Evolutionary conservation across 2,888 invertebrate genomes (phyloP).

Genomic region (Parnassius orleans): DNA sequence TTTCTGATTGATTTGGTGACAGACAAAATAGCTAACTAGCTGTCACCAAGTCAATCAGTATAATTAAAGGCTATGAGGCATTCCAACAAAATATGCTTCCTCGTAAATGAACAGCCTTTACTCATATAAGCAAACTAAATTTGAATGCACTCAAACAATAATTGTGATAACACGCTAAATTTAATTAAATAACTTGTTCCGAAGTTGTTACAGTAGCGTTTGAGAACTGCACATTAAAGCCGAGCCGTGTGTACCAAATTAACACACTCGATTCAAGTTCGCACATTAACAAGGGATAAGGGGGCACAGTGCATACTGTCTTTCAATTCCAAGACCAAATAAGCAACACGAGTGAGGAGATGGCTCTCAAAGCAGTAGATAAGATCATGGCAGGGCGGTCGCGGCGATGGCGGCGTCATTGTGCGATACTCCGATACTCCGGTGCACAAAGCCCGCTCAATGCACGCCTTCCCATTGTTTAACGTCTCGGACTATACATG

Average conservation of each 20-base stretch:
- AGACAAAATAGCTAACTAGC: too few relatives aligned
- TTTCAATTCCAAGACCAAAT: slow-evolving; percentile 20
- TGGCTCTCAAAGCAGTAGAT: slow-evolving; percentile 35
- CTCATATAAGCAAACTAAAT: too few relatives aligned
- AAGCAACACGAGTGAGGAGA: slow-evolving; percentile 26
- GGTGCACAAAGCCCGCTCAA: slow-evolving; percentile 69
- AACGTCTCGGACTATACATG: slow-evolving; percentile 60
- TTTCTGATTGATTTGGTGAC: too few relatives aligned
- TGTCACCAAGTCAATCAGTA: too few relatives aligned
- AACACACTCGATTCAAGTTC: neutral
- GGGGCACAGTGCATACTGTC: neutral
- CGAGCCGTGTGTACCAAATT: too few relatives aligned
- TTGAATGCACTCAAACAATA: neutral
- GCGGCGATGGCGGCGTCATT: slow-evolving; percentile 43
- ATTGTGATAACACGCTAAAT: too few relatives aligned
- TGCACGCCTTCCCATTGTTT: slow-evolving; percentile 64
- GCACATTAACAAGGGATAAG: slow-evolving; percentile 1
- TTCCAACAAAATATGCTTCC: too few relatives aligned
- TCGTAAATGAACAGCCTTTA: too few relatives aligned
- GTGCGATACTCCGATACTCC: slow-evolving; percentile 55
- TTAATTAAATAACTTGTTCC: neutral
- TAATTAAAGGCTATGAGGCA: too few relatives aligned
- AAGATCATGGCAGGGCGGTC: slow-evolving; percentile 35
- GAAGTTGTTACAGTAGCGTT: too few relatives aligned
- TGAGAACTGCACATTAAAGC: too few relatives aligned